Conservation (phyloP, 1,140 invertebrate species). For the Trichonephila clavipes region DNA sequence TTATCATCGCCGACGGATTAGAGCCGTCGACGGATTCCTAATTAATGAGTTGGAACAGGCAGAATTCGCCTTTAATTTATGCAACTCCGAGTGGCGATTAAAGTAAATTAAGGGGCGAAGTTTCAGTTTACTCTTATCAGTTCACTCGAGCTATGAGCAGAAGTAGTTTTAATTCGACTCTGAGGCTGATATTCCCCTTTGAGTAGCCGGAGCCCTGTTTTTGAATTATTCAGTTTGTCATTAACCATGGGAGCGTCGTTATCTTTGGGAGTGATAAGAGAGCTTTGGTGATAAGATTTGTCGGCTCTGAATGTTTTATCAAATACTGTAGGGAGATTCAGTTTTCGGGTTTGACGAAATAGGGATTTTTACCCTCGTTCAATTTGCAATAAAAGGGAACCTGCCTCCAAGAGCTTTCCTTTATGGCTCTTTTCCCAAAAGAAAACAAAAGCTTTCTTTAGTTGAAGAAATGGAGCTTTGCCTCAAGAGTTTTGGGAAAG, state of each 20-base stretch:
- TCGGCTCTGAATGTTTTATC: conserved; percentile 71
- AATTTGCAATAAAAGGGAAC: conserved; percentile 74
- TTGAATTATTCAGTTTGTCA: conserved; percentile 74
- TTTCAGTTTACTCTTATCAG: conserved; percentile 59
- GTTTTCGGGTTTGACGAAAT: conserved; percentile 45
- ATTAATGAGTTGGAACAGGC: conserved; percentile 50
- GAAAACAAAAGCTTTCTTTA: conserved; percentile 38
- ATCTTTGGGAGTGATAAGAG: conserved; percentile 47
- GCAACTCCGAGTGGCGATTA: conserved; percentile 48
- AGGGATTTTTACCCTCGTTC: conserved; percentile 68
- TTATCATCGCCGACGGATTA: neutral
- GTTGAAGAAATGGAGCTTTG: neutral
- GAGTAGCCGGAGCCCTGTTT: neutral
- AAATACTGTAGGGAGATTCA: conserved; percentile 27
- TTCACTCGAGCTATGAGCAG: conserved; percentile 2
- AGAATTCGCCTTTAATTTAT: conserved; percentile 66
- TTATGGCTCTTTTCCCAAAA: conserved; percentile 56
- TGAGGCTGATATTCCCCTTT: neutral
- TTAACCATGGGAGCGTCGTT: conserved; percentile 47
- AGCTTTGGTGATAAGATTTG: conserved; percentile 60
- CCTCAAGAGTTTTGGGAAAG: conserved; percentile 3
- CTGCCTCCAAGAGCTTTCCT: conserved; percentile 33
- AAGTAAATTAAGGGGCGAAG: conserved; percentile 57
- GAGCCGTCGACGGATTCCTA: conserved; percentile 38
- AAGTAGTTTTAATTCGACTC: conserved; percentile 42